phyloP scores from a whole-genome alignment of 2,888 invertebrate genomes.

The Neocrepidodera transversa region DNA sequence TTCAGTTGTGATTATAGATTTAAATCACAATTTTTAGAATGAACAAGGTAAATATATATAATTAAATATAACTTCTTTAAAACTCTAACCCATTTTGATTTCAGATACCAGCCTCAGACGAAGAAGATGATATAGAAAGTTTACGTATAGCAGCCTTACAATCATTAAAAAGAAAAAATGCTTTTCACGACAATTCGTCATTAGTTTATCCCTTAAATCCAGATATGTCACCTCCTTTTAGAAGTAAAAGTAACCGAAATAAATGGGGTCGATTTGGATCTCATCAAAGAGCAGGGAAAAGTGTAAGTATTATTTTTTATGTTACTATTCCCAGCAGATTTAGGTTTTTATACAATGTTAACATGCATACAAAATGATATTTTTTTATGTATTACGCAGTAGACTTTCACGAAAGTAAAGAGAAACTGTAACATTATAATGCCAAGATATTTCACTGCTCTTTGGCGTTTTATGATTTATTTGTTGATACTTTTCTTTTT shows the following conservation, averaged over 20 bases:
- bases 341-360: background rate
- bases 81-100: slow-evolving; percentile 20
- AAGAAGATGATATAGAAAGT: slow-evolving; percentile 64
- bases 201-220: slow-evolving; percentile 9
- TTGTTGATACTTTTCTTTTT: too few relatives aligned
- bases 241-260: slow-evolving; percentile 32
- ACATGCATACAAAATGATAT: too few relatives aligned
- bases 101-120: slow-evolving; percentile 57
- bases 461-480: too few relatives aligned
- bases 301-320: too few relatives aligned
- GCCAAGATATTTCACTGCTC: too few relatives aligned
- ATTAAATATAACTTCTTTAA: background rate
- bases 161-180: slow-evolving; percentile 54
- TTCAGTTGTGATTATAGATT: background rate
- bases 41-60: slow-evolving; percentile 4
- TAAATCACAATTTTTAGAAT: background rate
- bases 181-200: slow-evolving; percentile 14
- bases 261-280: slow-evolving; percentile 43
- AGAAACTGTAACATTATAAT: too few relatives aligned
- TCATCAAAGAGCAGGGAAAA: slow-evolving; percentile 40
- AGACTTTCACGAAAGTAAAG: too few relatives aligned
- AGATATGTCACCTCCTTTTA: slow-evolving; percentile 13
- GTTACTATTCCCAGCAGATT: too few relatives aligned
- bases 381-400: too few relatives aligned
- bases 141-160: slow-evolving; percentile 63